These are phyloP conservation scores for Psephotus haematonotus DNA, from an alignment of 2,113 vertebrate species.

Conservation along the genomic window DNA sequence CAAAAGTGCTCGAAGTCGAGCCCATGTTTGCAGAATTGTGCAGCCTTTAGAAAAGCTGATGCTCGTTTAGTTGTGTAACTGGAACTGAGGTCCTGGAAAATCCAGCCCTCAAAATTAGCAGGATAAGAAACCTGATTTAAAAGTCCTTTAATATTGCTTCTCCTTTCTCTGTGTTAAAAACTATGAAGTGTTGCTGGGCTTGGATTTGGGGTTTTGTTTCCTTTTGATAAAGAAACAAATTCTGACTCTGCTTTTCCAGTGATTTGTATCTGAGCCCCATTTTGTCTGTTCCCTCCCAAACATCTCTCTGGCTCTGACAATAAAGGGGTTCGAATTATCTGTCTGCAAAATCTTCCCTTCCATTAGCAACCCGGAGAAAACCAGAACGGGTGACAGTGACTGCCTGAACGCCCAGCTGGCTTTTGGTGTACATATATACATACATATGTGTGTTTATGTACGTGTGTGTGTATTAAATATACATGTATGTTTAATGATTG, in stretches of 20 bases:
- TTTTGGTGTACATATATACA: neutral
- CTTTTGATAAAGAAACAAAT: neutral
- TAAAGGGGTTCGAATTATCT: conserved; percentile 2
- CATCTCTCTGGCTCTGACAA: neutral
- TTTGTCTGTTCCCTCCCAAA: conserved; percentile 23
- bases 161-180: neutral
- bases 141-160: neutral
- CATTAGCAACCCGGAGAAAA: conserved; percentile 8
- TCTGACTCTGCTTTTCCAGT: neutral
- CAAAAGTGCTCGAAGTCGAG: conserved; percentile 19
- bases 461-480: neutral
- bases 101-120: neutral
- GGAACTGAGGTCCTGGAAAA: neutral
- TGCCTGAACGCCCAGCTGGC: neutral
- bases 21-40: neutral
- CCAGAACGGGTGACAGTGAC: neutral
- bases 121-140: neutral
- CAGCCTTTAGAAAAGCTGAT: neutral
- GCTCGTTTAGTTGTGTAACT: neutral
- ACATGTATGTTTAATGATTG: neutral
- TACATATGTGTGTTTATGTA: neutral
- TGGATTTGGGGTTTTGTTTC: neutral
- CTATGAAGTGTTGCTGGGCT: neutral
- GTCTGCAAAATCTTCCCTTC: neutral
- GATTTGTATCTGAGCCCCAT: conserved; percentile 9